Conservation (phyloP, 2,797 vertebrate genomes). For the Huso huso region DNA sequence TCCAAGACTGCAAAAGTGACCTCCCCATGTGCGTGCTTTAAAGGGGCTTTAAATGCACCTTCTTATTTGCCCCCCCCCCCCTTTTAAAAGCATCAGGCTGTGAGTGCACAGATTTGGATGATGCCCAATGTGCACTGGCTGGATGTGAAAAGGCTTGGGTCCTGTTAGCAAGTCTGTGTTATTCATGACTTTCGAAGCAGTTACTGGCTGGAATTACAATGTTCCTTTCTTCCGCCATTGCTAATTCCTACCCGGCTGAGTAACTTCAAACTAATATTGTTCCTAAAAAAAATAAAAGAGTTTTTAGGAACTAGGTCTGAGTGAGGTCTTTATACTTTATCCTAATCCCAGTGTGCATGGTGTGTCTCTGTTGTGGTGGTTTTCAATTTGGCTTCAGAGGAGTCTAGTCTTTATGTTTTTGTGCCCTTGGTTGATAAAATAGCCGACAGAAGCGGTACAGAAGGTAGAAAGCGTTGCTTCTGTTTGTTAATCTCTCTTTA, state of each 20-base stretch:
- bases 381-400: no score
- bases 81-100: slow-evolving; percentile 46
- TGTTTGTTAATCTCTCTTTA: slow-evolving; percentile 82
- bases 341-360: no score
- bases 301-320: slow-evolving; percentile 25
- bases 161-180: slow-evolving; percentile 61
- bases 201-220: slow-evolving; percentile 59
- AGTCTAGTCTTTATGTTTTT: slow-evolving; percentile 31
- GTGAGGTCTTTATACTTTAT: no score
- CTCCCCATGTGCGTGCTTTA: slow-evolving; percentile 21
- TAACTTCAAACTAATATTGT: slow-evolving; percentile 20
- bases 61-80: slow-evolving; percentile 39
- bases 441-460: slow-evolving; percentile 43
- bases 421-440: slow-evolving; percentile 54
- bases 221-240: slow-evolving; percentile 40
- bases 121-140: slow-evolving; percentile 60
- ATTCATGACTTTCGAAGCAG: slow-evolving; percentile 65
- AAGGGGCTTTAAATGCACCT: slow-evolving; percentile 32
- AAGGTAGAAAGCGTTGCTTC: slow-evolving; percentile 70
- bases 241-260: slow-evolving; percentile 48
- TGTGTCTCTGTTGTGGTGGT: no score
- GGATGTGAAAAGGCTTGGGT: slow-evolving; percentile 56
- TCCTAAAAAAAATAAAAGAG: slow-evolving; percentile 41
- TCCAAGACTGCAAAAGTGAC: neutral
- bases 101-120: slow-evolving; percentile 57